Base-by-base conservation (phyloP, 2,113 vertebrate species). In the Uria lomvia region DNA sequence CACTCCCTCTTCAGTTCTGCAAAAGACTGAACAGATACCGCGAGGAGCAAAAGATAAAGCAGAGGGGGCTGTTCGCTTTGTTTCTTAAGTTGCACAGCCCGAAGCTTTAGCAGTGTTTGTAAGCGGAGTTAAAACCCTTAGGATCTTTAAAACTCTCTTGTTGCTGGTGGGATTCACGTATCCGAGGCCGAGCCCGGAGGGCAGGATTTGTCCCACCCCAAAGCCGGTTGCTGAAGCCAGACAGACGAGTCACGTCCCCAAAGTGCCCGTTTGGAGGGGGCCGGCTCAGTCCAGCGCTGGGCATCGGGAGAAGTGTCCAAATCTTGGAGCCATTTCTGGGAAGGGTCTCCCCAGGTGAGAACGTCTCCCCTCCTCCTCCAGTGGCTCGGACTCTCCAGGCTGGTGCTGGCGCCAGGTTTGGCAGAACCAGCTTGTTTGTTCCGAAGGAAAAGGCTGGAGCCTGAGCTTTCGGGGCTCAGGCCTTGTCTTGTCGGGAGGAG, bases 251-350 rank as follows among this genome's bases (percentile, higher is more conserved):
- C 71, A 1, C 2, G 16, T 36, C 79, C 75, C 38, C 1, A 22
- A 5, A 66, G 9, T 3, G 21, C 60, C 63, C 21, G 0, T 22
- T 38, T 21, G 1, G 1, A 26, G 5, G 22, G 49, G 43, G 30
- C 2, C 6, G 0, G 75, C 84, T 58, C 60, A 71, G 80, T 23
- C 65, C 72, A 55, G 85, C 56, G 52, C 52, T 2, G 40, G 23
- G 5, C 30, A 3, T 2, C 22, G 15, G 34, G 38, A 29, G 52
- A 36, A 22, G 36, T 0, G 1, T 38, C 75, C 72, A n/a, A 30
- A 42, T 5, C 78, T 62, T 16, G 0, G 0, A 23, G 43, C 7
- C 40, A 2, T 1, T 20, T 5, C 1, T 0, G 12, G 68, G 29
- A n/a, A 20, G 22, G 74, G 0, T 30, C 70, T 63, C 38, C 52